Conservation (phyloP, 2,888 invertebrate species). For the Parnassius orleans region DNA sequence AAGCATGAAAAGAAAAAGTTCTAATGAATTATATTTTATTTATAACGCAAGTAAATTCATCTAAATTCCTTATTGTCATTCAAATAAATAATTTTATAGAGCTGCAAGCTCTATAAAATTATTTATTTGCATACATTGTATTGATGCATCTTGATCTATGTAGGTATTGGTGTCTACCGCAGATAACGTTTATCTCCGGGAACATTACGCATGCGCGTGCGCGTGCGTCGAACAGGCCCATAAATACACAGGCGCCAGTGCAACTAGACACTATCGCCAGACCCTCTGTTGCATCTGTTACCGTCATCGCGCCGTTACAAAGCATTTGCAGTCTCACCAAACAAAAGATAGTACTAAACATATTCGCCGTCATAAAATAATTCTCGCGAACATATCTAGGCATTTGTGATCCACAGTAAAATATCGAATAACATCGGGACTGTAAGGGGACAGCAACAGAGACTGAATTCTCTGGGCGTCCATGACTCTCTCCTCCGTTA, state of each 20-base stretch:
- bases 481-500: too few relatives aligned
- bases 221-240: slow-evolving; percentile 44
- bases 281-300: slow-evolving; percentile 31
- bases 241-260: slow-evolving; percentile 50
- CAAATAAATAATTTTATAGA: too few relatives aligned
- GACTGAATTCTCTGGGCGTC: too few relatives aligned
- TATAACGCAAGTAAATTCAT: too few relatives aligned
- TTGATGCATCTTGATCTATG: slow-evolving; percentile 27
- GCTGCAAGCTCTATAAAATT: not conserved
- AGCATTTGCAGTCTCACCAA: not conserved
- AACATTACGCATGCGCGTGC: slow-evolving; percentile 48
- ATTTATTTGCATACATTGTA: not conserved
- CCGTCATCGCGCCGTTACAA: slow-evolving; percentile 2
- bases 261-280: slow-evolving; percentile 41
- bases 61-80: too few relatives aligned
- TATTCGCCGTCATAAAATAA: slow-evolving; percentile 2
- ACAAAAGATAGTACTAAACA: not conserved
- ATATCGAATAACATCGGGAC: too few relatives aligned
- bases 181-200: slow-evolving; percentile 48
- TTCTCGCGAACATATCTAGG: not conserved
- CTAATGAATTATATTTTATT: too few relatives aligned
- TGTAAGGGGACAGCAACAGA: too few relatives aligned
- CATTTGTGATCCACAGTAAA: too few relatives aligned
- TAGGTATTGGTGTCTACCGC: slow-evolving; percentile 42
- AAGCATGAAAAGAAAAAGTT: too few relatives aligned